Base-by-base conservation (phyloP, 2,113 vertebrate species). In the Boulengerochromis microlepis region DNA sequence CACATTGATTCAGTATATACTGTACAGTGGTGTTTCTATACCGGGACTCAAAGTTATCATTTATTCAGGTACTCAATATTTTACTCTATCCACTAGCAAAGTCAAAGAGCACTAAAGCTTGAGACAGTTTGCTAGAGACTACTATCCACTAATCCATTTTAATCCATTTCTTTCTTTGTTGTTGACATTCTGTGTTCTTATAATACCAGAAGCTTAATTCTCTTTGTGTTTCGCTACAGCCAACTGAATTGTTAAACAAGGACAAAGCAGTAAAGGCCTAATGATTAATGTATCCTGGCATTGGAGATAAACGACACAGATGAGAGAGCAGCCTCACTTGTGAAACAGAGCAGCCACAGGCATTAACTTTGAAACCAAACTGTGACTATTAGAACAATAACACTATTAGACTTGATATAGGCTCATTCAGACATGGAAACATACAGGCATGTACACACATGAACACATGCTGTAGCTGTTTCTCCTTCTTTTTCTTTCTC, bases 351-450 rank as follows among this genome's bases (percentile, higher is more conserved):
- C 74, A 76, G 90, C 86, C 29, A 61, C 71, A 42, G 88, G 61
- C 88, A n/a, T 45, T 69, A 88, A 57, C 85, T 87, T 86, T 89
- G 50, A 90, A 93, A 89, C 31, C 42, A 22, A 59, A 54, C 81
- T 50, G 86, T 50, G 84, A 82, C 53, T 93, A 84, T 88, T 81
- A 54, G 45, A 86, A 53, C 5, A 13, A 87, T 53, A 82, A 64
- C 81, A 71, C 80, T 24, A 50, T 86, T 26, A 81, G 50, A 22
- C 29, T 83, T 52, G n/a, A 56, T 31, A 38, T 31, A 57, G 80
- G 86, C 80, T 66, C 31, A 40, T 10, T 19, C 40, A 81, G 59
- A 78, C 31, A 19, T 19, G 10, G 24, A 80, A 74, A 83, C 50
- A 78, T 40, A n/a, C 7, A 18, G 3, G 5, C 64, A 89, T 45